These are phyloP conservation scores for Eretmochelys imbricata DNA, from an alignment of 2,113 vertebrate species.

Conservation along the genomic window DNA sequence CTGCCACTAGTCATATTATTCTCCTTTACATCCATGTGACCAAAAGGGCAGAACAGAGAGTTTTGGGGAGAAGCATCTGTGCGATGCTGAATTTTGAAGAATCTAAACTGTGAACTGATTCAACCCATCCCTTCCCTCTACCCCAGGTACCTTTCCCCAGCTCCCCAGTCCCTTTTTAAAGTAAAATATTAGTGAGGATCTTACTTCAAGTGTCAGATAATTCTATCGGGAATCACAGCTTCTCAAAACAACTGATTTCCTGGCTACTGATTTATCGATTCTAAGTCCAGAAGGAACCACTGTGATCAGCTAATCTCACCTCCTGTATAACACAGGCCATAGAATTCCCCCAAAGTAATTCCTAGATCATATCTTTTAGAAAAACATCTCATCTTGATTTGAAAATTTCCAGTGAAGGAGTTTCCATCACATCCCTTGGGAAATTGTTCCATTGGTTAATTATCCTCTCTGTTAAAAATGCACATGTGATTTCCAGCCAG, in stretches of 20 bases:
- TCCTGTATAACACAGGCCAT: neutral
- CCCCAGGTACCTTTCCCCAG: neutral
- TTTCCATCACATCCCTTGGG: too few species aligned
- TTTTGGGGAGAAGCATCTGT: neutral
- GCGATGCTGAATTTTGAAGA: neutral
- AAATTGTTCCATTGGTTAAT: too few species aligned
- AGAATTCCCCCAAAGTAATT: neutral
- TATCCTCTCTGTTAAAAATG: too few species aligned
- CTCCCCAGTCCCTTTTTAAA: neutral
- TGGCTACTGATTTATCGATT: neutral
- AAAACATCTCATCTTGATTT: neutral
- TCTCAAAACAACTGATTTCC: neutral
- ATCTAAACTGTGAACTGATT: neutral
- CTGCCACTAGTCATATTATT: neutral
- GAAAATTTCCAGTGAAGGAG: too few species aligned
- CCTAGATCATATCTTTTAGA: neutral
- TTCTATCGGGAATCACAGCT: neutral
- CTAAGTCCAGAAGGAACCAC: neutral
- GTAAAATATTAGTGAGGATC: neutral
- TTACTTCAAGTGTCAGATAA: neutral
- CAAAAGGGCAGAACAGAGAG: neutral
- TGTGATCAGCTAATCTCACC: neutral
- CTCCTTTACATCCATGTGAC: neutral
- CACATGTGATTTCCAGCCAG: too few species aligned
- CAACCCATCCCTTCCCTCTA: neutral